These are phyloP conservation scores for Cantharis rufa DNA, from an alignment of 2,888 invertebrate genomes.

Conservation along the genomic window DNA sequence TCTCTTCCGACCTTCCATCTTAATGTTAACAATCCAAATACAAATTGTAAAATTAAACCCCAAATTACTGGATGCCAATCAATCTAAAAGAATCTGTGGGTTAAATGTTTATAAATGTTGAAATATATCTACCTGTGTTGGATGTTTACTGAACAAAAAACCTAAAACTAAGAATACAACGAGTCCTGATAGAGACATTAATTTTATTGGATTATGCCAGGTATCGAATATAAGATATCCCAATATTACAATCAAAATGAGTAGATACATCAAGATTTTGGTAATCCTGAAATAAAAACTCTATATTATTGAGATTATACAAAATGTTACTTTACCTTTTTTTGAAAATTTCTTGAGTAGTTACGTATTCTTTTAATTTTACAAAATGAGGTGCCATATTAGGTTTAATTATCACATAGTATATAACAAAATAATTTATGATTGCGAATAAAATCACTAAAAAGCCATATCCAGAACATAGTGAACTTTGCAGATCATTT, in stretches of 20 bases:
- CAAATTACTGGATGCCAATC: slow-evolving; percentile 80
- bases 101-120: neutral
- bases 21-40: slow-evolving; percentile 82
- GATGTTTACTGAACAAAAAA: slow-evolving; percentile 67
- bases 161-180: slow-evolving; percentile 65
- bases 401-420: slow-evolving; percentile 67
- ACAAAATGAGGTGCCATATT: slow-evolving; percentile 55
- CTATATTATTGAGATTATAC: neutral
- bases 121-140: slow-evolving; percentile 54
- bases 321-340: neutral
- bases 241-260: slow-evolving; percentile 58
- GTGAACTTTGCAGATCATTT: slow-evolving; percentile 28
- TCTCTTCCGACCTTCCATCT: slow-evolving; percentile 79
- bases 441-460: slow-evolving; percentile 66
- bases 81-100: slow-evolving; percentile 55
- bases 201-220: slow-evolving; percentile 59
- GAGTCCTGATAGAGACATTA: slow-evolving; percentile 73
- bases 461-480: slow-evolving; percentile 75
- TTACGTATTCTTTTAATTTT: neutral
- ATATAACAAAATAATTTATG: slow-evolving; percentile 65
- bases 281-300: slow-evolving; percentile 57
- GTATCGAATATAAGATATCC: slow-evolving; percentile 71
- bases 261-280: slow-evolving; percentile 53
- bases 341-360: neutral
- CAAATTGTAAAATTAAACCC: slow-evolving; percentile 82